phyloP scores from a whole-genome alignment of 1,140 invertebrate genomes.

The Drosophila pallidifrons region DNA sequence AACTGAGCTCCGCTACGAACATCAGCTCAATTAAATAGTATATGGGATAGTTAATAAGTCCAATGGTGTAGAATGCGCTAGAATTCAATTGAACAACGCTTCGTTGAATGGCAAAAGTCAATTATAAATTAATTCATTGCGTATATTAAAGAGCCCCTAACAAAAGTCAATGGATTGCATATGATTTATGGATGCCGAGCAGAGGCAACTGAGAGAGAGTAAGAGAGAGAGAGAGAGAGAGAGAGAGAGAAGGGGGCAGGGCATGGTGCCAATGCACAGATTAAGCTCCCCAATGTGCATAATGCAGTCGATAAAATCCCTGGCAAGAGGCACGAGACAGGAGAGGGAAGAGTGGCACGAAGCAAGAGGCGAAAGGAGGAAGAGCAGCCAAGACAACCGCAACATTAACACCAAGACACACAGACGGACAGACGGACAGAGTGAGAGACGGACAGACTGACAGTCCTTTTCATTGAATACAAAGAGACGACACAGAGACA shows the following conservation, averaged over 20 bases:
- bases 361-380: too few relatives aligned
- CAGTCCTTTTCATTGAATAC: slow-evolving; percentile 15
- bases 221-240: not conserved
- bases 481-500: slow-evolving; percentile 4
- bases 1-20: not conserved
- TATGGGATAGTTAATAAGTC: not conserved
- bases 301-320: slow-evolving; percentile 51
- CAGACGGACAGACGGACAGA: not conserved
- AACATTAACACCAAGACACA: slow-evolving; percentile 38
- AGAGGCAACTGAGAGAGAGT: not conserved
- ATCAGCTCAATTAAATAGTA: not conserved
- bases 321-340: slow-evolving; percentile 1
- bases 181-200: slow-evolving; percentile 35
- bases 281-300: slow-evolving; percentile 46
- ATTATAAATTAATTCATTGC: slow-evolving; percentile 55
- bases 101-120: slow-evolving; percentile 28
- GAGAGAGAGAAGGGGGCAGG: not conserved
- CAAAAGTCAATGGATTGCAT: slow-evolving; percentile 55
- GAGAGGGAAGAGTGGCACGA: slow-evolving; percentile 12
- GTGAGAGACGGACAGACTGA: not conserved
- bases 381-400: slow-evolving; percentile 43
- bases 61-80: slow-evolving; percentile 2
- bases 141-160: slow-evolving; percentile 42
- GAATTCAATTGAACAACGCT: slow-evolving; percentile 15
- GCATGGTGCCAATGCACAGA: slow-evolving; percentile 36